phyloP scores from a whole-genome alignment of 2,797 vertebrate genomes.

The Gymnopithys bicolor region DNA sequence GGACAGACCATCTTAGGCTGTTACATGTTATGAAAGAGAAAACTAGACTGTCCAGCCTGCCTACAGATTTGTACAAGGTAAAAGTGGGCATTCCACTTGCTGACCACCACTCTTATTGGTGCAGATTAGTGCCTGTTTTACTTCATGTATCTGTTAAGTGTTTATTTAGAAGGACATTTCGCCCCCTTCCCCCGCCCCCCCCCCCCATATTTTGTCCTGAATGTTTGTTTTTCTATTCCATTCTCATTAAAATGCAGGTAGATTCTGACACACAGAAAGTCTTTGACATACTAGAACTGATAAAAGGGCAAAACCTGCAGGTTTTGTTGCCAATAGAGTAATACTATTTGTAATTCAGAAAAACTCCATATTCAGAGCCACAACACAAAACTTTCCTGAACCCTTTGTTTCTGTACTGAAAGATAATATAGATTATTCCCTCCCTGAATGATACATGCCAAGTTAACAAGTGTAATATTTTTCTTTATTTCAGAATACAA shows the following conservation, averaged over 20 bases:
- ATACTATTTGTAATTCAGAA: background rate
- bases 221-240: background rate
- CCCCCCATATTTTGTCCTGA: fast-evolving
- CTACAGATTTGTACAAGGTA: background rate
- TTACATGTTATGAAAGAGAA: background rate
- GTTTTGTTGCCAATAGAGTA: background rate
- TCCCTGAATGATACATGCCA: background rate
- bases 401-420: background rate
- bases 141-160: background rate
- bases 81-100: background rate
- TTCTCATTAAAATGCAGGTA: background rate
- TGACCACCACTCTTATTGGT: background rate
- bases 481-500: background rate
- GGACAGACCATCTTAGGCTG: background rate
- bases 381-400: background rate
- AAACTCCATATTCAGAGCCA: background rate
- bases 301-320: background rate
- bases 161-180: background rate
- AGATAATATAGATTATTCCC: background rate
- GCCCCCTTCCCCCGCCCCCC: no score
- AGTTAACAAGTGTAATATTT: background rate
- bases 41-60: background rate
- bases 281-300: background rate
- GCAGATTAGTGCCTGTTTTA: background rate
- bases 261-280: background rate